A percentile compares a stretch with the other conserved stretches of the same genome.
Evolutionary conservation across 2,113 vertebrate genomes (phyloP).

Genomic region (pig (Sus scrofa)): T2T-Sscrofa CM000820.6:52632001-52632500

Average conservation of each 20-base stretch:
- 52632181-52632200: not conserved
- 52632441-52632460: constrained; percentile 4
- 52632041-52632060: not conserved
- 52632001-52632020: not conserved
- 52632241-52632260: not conserved
- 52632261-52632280: not conserved
- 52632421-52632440: constrained; percentile 14
- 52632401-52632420: not conserved
- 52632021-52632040: not conserved
- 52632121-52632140: not conserved
- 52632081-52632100: not conserved
- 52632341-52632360: not conserved
- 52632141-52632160: not conserved
- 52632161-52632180: not conserved
- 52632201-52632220: not conserved
- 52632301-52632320: not conserved
- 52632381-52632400: not conserved
- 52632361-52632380: not conserved
- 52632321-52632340: not conserved
- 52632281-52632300: not conserved
- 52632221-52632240: not conserved
- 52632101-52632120: not conserved
- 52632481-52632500: not conserved
- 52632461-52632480: not conserved
- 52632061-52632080: not conserved